Base-by-base conservation (phyloP, 2,797 vertebrate species). In the Microcaecilia unicolor region DNA sequence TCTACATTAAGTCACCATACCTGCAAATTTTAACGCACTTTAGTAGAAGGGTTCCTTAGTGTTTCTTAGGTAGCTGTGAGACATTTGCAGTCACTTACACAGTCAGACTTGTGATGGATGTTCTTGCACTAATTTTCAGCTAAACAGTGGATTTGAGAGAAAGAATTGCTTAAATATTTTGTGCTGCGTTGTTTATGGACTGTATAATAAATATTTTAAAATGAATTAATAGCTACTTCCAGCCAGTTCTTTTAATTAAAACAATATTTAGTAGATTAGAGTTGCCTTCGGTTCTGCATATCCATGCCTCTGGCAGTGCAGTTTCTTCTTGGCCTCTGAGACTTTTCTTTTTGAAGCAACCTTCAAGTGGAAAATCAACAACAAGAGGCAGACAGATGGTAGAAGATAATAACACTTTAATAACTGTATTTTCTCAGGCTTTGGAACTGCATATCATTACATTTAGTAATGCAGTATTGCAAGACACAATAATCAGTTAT, bases 341-440 rank as follows among this genome's bases (percentile, higher is more conserved):
- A 37, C 30, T 38, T 41, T 51, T 19, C 16, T 39, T 55, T 17
- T 13, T 21, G 54, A 10, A 22, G 32, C 56, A 51, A 63, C 28
- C 22, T 56, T 51, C 4, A 16, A 58, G 18, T 51, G 5, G 25
- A 21, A 60, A 55, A 40, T 36, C 34, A 55, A 41, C 34, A 55
- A 41, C 12, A 37, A 47, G 27, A 29, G 29, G 23, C 2, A 43
- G 36, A 18, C 38, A 58, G 46, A 58, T 54, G 28, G 34, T 17
- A 25, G 31, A 34, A 43, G 28, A 53, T 18, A 43, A 44, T 51
- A 57, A 49, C 32, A 38, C 17, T 48, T 38, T 55, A 60, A 63
- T 49, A 37, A 41, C 11, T 42, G 25, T 7, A 58, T 37, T 58
- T 44, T 29, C 6, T 28, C 22, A 44, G 16, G 3, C 13, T 20